Evolutionary conservation across 1,140 invertebrate genomes (phyloP).

Genomic region (Polypedilum vanderplanki): DNA sequence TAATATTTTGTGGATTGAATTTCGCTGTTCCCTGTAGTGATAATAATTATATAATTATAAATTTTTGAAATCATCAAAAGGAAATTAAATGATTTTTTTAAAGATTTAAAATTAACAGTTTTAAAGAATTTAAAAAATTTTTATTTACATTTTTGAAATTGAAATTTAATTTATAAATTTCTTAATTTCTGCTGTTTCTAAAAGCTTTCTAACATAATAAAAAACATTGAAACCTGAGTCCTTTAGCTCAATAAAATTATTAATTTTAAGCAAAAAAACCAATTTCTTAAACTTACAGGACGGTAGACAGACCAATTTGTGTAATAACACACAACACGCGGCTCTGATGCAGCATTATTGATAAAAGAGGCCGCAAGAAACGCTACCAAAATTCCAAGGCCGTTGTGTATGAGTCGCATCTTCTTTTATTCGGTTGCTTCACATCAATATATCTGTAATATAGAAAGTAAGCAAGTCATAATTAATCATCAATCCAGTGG

Average conservation of each 20-base stretch:
- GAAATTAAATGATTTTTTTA: too few relatives aligned
- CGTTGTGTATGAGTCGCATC: conserved; percentile 1
- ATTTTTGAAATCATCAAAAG: not conserved
- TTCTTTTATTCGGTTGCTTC: not conserved
- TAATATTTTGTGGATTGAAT: conserved; percentile 91
- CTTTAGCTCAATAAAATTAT: too few relatives aligned
- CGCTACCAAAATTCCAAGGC: not conserved
- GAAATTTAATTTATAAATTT: too few relatives aligned
- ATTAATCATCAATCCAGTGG: not conserved
- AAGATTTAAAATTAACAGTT: too few relatives aligned
- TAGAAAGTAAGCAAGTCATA: not conserved
- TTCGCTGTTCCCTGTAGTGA: conserved; percentile 62
- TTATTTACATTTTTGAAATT: too few relatives aligned
- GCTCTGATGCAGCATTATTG: conserved; percentile 43
- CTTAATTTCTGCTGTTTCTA: too few relatives aligned
- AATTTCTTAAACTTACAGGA: conserved; percentile 48
- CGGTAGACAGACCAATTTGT: conserved; percentile 92
- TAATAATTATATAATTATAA: not conserved
- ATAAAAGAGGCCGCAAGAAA: not conserved
- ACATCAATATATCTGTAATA: not conserved
- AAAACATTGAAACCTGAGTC: too few relatives aligned
- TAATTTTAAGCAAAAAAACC: too few relatives aligned
- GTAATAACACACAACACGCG: conserved; percentile 82
- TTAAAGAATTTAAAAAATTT: too few relatives aligned
- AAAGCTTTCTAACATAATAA: too few relatives aligned